Evolutionary conservation across 2,888 invertebrate species (phyloP), one percentile per base, ranked within the genome.

Genomic region (Phasia obesa): DNA sequence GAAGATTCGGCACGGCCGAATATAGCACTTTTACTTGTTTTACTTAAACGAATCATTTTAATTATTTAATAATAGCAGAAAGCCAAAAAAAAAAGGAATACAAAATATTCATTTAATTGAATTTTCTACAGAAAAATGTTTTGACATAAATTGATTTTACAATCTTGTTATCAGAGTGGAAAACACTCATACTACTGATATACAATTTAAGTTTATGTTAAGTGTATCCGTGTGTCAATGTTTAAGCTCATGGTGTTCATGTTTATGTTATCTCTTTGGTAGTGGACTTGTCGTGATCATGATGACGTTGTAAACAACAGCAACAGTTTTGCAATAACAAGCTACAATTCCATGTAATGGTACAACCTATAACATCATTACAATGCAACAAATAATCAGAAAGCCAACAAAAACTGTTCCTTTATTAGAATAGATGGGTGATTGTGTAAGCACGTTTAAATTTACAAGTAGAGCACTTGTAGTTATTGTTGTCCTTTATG

Each of bases 291-390:
- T 51, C 6, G 17, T 27, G n/a, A 25, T 7, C 15, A 49, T 49
- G 35, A 73, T 73, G 51, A 60, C 60, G 60, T 73, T 60, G 49
- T 60, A 53, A 53, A 44, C 31, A 64, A 53, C 51, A 55, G 62
- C 44, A 64, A 44, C 44, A 74, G 73, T 64, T 62, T 74, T 74
- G 31, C 42, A 44, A 62, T 31, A 74, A 64, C 62, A 62, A 31
- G 44, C 21, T 23, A n/a, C n/a, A 75, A 49, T 57, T 65, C 19
- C 27, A 49, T 79, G 71, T 79, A 73, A 73, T 60, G 65, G 27
- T 31, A 75, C 64, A 81, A 81, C 64, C 70, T 70, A 21, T 75
- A 51, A 65, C 70, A 81, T 57, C 23, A 57, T 59, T 19, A n/a
- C 11, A 70, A 59, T 65, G 65, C 57, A 70, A 57, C 65, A 75